These are phyloP conservation scores for Procambarus clarkii DNA, from an alignment of 1,140 invertebrate genomes.

Conservation along the genomic window DNA sequence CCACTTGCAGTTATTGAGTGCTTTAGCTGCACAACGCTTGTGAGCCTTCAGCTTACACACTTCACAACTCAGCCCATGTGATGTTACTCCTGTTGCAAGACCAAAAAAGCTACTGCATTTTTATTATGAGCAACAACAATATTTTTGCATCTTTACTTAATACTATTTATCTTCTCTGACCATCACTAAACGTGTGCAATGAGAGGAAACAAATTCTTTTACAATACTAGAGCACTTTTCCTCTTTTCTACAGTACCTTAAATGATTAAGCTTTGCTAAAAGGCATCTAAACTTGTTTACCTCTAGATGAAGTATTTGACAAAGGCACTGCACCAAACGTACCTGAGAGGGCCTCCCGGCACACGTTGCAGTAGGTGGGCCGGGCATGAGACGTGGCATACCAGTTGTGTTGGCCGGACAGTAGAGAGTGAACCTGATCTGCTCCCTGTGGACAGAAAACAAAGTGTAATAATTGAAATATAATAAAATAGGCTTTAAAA, in stretches of 20 bases:
- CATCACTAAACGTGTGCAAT: no score
- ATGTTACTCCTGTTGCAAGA: slow-evolving; percentile 86
- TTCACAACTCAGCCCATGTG: slow-evolving; percentile 95
- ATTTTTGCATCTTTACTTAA: no score
- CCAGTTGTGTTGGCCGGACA: slow-evolving; percentile 94
- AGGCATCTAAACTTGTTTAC: no score
- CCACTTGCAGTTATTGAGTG: slow-evolving; percentile 97
- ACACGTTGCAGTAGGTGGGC: slow-evolving; percentile 97
- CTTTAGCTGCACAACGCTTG: slow-evolving; percentile 93
- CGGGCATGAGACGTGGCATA: slow-evolving; percentile 94
- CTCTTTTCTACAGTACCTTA: no score
- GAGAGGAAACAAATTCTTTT: no score
- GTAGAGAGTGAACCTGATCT: slow-evolving; percentile 82
- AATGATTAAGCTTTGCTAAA: no score
- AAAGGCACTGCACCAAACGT: slow-evolving; percentile 55
- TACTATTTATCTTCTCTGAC: no score
- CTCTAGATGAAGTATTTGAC: no score
- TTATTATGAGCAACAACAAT: no score
- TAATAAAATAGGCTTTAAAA: no score
- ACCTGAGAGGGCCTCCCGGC: slow-evolving; percentile 90
- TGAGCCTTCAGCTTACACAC: slow-evolving; percentile 98
- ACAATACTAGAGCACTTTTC: no score
- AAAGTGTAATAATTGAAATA: not conserved
- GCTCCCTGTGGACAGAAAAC: slow-evolving; percentile 74
- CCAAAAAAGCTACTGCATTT: not conserved